A percentile compares a stretch with the other conserved stretches of the same genome.
Conservation (phyloP, 2,888 invertebrate species). For the Hydrotaea cyrtoneurina region DNA sequence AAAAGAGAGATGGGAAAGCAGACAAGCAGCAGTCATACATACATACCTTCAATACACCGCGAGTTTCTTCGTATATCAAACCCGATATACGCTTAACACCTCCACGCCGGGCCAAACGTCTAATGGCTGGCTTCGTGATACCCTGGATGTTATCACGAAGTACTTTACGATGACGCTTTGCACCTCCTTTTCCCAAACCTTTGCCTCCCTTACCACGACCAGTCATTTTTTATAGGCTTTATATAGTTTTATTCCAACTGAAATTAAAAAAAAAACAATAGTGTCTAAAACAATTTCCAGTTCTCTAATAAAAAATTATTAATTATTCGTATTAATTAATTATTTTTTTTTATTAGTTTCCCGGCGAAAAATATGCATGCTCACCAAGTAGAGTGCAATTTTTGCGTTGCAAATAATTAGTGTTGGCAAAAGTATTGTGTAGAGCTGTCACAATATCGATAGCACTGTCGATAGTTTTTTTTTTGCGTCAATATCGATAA, state of each 20-base stretch:
- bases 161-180: slow-evolving; percentile 91
- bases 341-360: too few species aligned
- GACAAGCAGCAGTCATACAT: neutral
- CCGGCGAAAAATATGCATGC: too few species aligned
- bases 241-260: neutral
- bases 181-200: slow-evolving; percentile 90
- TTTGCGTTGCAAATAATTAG: too few species aligned
- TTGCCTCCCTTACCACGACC: slow-evolving; percentile 91
- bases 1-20: neutral
- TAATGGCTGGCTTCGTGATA: slow-evolving; percentile 89
- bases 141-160: slow-evolving; percentile 90
- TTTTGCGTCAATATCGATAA: too few species aligned
- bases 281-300: too few species aligned
- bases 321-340: too few species aligned
- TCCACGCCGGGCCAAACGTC: slow-evolving; percentile 87
- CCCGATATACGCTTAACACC: slow-evolving; percentile 89
- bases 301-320: too few species aligned
- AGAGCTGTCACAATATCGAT: too few species aligned
- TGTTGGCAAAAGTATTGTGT: too few species aligned
- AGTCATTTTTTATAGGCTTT: slow-evolving; percentile 83
- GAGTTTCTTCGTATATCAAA: slow-evolving; percentile 89
- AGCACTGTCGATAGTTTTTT: too few species aligned
- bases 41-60: slow-evolving; percentile 86
- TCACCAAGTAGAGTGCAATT: too few species aligned
- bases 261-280: neutral